Evolutionary conservation across 1,140 invertebrate genomes (phyloP).

Genomic region (Bombus balteatus): DNA sequence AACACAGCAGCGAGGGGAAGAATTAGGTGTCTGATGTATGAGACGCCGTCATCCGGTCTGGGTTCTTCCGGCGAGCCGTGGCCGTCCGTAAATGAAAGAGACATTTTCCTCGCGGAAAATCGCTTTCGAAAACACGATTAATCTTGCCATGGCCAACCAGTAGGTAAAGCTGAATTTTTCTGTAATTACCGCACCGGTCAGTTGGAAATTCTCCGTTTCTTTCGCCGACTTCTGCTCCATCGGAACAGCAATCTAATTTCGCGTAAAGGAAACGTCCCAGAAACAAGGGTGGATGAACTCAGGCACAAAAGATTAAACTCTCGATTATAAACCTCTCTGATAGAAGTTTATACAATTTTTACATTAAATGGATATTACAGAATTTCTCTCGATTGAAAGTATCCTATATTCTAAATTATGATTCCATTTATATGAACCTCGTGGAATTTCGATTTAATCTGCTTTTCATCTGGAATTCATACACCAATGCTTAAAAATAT

Average conservation of each 20-base stretch:
- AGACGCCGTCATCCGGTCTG: constrained; percentile 55
- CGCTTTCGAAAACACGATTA: constrained; percentile 52
- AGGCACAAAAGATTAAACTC: not conserved
- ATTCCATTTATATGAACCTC: no score
- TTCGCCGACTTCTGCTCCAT: not conserved
- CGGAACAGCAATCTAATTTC: not conserved
- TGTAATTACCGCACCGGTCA: constrained; percentile 25
- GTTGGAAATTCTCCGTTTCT: constrained; percentile 29
- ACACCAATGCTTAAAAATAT: not conserved
- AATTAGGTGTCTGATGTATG: constrained; percentile 75
- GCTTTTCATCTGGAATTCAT: not conserved
- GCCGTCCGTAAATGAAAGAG: constrained; percentile 57
- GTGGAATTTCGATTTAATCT: not conserved
- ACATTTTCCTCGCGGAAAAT: constrained; percentile 53
- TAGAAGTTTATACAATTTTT: not conserved
- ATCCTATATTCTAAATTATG: not conserved
- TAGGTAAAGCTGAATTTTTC: constrained; percentile 46
- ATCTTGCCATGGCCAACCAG: constrained; percentile 27
- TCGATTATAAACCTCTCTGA: not conserved
- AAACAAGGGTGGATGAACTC: not conserved
- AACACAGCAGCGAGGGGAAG: constrained; percentile 67
- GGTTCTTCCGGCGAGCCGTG: constrained; percentile 46
- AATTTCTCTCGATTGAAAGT: not conserved
- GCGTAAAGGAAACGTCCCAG: constrained; percentile 19
- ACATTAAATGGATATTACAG: no score